Conservation (phyloP, 1,140 invertebrate genomes). For the Ectropis grisescens region DNA sequence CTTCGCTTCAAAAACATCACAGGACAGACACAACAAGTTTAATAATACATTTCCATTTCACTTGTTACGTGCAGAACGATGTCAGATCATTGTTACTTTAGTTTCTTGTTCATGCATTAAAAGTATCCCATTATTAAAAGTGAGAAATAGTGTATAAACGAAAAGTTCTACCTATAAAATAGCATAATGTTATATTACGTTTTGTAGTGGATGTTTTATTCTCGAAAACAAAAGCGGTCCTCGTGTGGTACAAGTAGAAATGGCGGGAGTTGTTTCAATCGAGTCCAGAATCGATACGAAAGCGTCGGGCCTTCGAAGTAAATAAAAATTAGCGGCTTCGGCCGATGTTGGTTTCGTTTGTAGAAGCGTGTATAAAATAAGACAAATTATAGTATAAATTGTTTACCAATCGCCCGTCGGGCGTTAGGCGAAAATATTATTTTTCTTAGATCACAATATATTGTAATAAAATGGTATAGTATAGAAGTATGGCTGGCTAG, state of each 20-base stretch:
- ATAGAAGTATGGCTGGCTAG: conserved; percentile 31
- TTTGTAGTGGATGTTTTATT: conserved; percentile 47
- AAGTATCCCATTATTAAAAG: conserved; percentile 31
- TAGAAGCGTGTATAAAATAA: conserved; percentile 34
- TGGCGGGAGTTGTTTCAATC: no score
- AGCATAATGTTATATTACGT: conserved; percentile 42
- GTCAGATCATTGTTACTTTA: no score
- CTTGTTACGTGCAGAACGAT: no score
- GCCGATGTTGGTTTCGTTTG: conserved; percentile 1
- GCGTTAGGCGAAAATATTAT: conserved; percentile 68
- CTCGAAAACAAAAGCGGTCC: no score
- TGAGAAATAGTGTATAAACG: conserved; percentile 32
- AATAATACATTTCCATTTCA: no score
- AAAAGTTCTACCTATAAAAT: conserved; percentile 18
- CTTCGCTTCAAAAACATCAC: no score
- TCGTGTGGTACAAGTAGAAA: no score
- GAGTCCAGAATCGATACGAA: not conserved
- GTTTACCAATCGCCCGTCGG: conserved; percentile 53
- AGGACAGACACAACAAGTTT: no score
- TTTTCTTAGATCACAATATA: conserved; percentile 70
- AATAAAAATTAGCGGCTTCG: conserved; percentile 4
- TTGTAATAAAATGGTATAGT: conserved; percentile 60
- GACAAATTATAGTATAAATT: conserved; percentile 65
- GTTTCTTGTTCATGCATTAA: no score
- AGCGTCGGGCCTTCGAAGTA: conserved; percentile 23